Base-by-base conservation (phyloP, 2,888 invertebrate genomes). In the Papilio gigon region DNA sequence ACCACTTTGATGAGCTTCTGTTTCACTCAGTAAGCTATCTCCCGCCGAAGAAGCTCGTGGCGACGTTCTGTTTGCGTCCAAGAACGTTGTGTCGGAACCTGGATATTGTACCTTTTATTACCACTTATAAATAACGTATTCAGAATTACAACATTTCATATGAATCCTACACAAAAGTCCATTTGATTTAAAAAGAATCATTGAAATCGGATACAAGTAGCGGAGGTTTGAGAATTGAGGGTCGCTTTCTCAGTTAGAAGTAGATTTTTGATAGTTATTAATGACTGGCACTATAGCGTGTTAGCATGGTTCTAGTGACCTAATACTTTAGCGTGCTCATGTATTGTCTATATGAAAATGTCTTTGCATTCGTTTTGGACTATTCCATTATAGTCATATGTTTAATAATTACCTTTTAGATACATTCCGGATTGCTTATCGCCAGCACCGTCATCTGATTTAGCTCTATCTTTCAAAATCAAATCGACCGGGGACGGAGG, bases 401-500 rank as follows among this genome's bases (percentile, higher is more conserved):
- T n/a, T n/a, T n/a, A n/a, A 20, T 2, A 62, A n/a, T 56, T 84
- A 92, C 92, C 92, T 89, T 84, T 90, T 40, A 89, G 87, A 84
- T 90, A 90, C 76, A 91, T 90, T 83, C 90, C 91, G 80, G 82
- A 76, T 60, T 80, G 82, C 78, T 88, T 90, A 30, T 90, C 92
- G 72, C 84, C 82, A 78, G 80, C 68, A 73, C 78, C 73, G 66
- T 89, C 86, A 9, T 88, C 87, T 70, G 84, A 73, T 81, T 93
- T 93, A 73, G 89, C 83, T 83, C 90, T 92, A 70, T 93, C 93
- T 79, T 87, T 90, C 71, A 87, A 78, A 71, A 90, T 92, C 78
- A 95, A 92, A 83, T 95, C 95, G 67, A 95, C 94, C 44, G 95
- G 95, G 75, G 95, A 95, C 8, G 95, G 95, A 62, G 95, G 95